Conservation (phyloP, 1,140 invertebrate genomes). For the Amyelois transitella region DNA sequence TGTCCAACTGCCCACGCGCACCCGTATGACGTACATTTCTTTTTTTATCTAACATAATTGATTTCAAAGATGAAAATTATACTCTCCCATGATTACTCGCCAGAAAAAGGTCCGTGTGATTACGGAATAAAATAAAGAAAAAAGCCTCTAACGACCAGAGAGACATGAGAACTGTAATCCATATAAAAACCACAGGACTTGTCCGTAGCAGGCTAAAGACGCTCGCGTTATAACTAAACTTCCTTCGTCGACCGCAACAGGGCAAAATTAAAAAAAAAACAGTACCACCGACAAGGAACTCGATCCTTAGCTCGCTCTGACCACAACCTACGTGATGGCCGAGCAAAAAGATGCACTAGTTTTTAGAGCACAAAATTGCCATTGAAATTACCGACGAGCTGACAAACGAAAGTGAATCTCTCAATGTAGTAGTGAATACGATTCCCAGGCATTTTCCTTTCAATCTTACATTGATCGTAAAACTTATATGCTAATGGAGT, state of each 20-base stretch:
- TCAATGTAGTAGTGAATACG: constrained; percentile 4
- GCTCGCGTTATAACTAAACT: constrained; percentile 38
- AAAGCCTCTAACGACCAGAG: constrained; percentile 14
- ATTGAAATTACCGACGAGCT: not conserved
- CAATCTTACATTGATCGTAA: constrained; percentile 14
- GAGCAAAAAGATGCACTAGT: constrained; percentile 9
- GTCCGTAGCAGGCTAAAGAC: constrained; percentile 16
- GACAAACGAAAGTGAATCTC: constrained; percentile 30
- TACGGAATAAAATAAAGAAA: constrained; percentile 15
- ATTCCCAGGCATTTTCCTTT: constrained; percentile 32
- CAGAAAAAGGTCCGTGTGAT: constrained; percentile 1
- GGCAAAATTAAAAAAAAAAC: constrained; percentile 18
- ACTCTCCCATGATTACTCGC: not conserved
- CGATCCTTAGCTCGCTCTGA: constrained; percentile 25
- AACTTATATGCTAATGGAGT: constrained; percentile 46
- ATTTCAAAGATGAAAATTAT: not conserved
- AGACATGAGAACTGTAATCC: constrained; percentile 44
- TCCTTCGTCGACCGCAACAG: constrained; percentile 40
- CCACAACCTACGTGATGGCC: constrained; percentile 34
- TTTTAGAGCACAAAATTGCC: not conserved
- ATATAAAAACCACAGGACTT: constrained; percentile 45
- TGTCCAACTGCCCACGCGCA: not conserved
- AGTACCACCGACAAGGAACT: constrained; percentile 28
- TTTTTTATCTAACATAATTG: not conserved
- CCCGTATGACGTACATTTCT: not conserved